A percentile compares a stretch with the other conserved stretches of the same genome.
These are phyloP conservation scores for Cistogaster globosa DNA, from an alignment of 2,888 invertebrate genomes.

Conservation along the genomic window DNA sequence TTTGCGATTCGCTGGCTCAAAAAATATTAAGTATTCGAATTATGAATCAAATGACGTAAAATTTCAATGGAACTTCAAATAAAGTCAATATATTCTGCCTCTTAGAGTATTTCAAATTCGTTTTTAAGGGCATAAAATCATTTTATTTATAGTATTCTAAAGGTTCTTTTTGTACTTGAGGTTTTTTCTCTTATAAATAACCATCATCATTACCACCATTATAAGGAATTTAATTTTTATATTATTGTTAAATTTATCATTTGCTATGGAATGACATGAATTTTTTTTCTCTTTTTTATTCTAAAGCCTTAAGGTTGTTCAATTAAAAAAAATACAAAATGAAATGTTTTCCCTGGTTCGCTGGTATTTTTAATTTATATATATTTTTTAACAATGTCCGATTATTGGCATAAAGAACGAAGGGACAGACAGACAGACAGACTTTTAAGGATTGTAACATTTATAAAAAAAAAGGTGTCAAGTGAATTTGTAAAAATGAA, in stretches of 20 bases:
- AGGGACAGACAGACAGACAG: conserved; percentile 38
- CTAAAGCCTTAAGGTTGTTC: conserved; percentile 30
- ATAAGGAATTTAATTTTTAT: conserved; percentile 72
- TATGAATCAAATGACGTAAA: no score
- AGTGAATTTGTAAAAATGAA: conserved; percentile 74
- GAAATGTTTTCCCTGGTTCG: conserved; percentile 51
- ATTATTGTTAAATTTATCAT: conserved; percentile 72
- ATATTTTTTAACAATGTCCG: conserved; percentile 1
- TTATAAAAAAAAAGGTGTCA: conserved; percentile 72
- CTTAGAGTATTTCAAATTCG: conserved; percentile 38
- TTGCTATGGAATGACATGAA: conserved; percentile 71
- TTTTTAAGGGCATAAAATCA: neutral
- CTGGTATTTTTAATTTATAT: conserved; percentile 53
- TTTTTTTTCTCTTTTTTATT: conserved; percentile 24
- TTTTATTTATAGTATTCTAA: conserved; percentile 5
- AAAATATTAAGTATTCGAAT: no score
- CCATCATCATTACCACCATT: conserved; percentile 67
- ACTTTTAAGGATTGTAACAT: conserved; percentile 60
- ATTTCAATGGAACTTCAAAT: no score
- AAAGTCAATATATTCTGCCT: no score
- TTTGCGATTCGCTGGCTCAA: no score
- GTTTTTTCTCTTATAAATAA: conserved; percentile 53
- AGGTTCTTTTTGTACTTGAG: neutral
- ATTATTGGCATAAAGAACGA: conserved; percentile 9
- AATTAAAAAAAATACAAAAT: conserved; percentile 39